Evolutionary conservation across 2,113 vertebrate species (phyloP).

Genomic region (Haemorhous mexicanus): DNA sequence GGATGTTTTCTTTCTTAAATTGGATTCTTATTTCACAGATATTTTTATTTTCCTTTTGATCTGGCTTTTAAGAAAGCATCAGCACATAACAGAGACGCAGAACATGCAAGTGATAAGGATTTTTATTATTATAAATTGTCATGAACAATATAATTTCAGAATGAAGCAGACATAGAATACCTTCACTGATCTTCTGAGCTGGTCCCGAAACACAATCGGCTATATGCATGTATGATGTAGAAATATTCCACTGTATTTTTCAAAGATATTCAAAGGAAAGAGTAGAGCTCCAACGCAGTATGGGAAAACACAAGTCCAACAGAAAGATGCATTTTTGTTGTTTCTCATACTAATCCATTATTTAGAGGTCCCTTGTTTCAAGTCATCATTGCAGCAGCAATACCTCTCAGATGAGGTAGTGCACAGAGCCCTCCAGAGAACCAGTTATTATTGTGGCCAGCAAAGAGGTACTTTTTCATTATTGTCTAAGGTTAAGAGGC

Average conservation of each 20-base stretch:
- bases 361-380: slow-evolving; percentile 47
- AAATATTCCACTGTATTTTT: neutral
- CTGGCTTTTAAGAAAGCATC: neutral
- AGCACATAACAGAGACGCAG: neutral
- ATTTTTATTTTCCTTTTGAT: neutral
- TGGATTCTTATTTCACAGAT: neutral
- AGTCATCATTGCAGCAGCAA: slow-evolving; percentile 10
- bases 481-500: slow-evolving; percentile 21
- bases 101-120: neutral
- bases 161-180: neutral
- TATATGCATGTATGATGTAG: neutral
- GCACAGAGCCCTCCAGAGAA: slow-evolving; percentile 18
- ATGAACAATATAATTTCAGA: neutral
- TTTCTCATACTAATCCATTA: slow-evolving; percentile 55
- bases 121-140: neutral
- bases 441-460: neutral
- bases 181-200: neutral
- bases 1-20: neutral
- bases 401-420: slow-evolving; percentile 35
- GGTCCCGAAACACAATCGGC: neutral
- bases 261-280: neutral
- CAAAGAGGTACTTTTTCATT: slow-evolving; percentile 47
- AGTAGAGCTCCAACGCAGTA: neutral
- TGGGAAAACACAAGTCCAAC: neutral
- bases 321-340: slow-evolving; percentile 21